Base-by-base conservation (phyloP, 1,140 invertebrate genomes). In the Geopemphigus sp. region DNA sequence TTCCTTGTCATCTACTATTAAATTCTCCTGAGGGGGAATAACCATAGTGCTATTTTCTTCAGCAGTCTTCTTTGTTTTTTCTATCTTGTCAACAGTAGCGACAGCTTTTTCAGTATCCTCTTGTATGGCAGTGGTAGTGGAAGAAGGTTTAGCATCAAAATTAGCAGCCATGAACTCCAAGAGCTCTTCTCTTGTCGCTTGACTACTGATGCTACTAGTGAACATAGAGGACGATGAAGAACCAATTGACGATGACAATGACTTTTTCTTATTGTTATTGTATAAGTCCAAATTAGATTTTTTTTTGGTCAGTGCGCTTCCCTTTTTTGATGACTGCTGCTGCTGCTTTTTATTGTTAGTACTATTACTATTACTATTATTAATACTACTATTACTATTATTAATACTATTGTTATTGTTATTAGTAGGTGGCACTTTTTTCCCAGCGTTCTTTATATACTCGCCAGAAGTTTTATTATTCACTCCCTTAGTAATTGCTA, bases 201-300 rank as follows among this genome's bases (percentile, higher is more conserved):
- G 56, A 78, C 74, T 78, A 78, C 39, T 45, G 26, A 32, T 63
- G 32, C 15, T 8, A 5, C 17, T 78, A 26, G 10, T 78, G 19
- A 78, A 78, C 24, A 50, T 63, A 14, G 72, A 59, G 17, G 54
- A 32, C 12, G 53, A 39, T 0, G 32, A 39, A 15, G 50, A 59
- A 29, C 14, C 19, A 6, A 45, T 22, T 0, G 22, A 63, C 11
- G 22, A 63, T 5, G 39, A 47, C 3, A 22, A 45, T 11, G 22
- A 63, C 10, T 61, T 78, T 63, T 78, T 63, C 12, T 76, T 76
- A 4, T 61, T 76, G n/a, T 76, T 74, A 24, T 78, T 78, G 17
- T 63, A 78, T 17, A 78, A 50, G 45, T 78, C 74, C 19, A 78
- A 78, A 24, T 78, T 76, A 1, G 54, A 10, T 24, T 76, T 78